These are phyloP conservation scores for Drosophila mimica DNA, from an alignment of 2,888 invertebrate genomes.

Conservation along the genomic window DNA sequence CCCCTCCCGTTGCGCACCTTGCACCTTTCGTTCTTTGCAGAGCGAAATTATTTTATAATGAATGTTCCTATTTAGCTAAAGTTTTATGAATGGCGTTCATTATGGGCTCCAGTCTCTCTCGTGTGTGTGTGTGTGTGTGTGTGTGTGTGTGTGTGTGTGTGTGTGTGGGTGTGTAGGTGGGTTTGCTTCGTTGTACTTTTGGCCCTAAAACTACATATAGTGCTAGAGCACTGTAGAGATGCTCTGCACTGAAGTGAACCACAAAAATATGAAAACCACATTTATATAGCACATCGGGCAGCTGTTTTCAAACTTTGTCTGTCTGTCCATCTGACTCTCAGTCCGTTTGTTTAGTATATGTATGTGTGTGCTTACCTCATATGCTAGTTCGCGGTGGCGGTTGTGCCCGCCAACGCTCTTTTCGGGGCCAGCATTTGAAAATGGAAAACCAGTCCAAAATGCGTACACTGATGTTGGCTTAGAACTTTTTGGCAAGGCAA, in stretches of 20 bases:
- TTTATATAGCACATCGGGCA: slow-evolving; percentile 77
- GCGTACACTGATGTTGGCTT: slow-evolving; percentile 59
- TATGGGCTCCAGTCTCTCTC: slow-evolving; percentile 35
- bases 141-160: neutral
- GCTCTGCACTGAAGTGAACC: slow-evolving; percentile 71
- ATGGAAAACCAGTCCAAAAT: slow-evolving; percentile 49
- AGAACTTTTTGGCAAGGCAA: slow-evolving; percentile 34
- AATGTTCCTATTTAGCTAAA: slow-evolving; percentile 79
- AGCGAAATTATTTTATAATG: slow-evolving; percentile 78
- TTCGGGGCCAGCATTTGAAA: slow-evolving; percentile 50
- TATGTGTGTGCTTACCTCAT: slow-evolving; percentile 47
- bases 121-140: neutral
- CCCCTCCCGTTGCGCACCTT: slow-evolving; percentile 17
- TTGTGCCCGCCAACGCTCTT: slow-evolving; percentile 54
- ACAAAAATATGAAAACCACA: slow-evolving; percentile 82
- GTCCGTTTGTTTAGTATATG: slow-evolving; percentile 17
- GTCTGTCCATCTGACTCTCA: slow-evolving; percentile 20
- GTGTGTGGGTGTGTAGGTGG: slow-evolving; percentile 13
- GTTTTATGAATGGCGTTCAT: slow-evolving; percentile 81
- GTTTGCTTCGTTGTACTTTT: slow-evolving; percentile 29
- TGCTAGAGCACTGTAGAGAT: slow-evolving; percentile 29
- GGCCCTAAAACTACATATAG: slow-evolving; percentile 44
- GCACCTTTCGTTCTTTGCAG: slow-evolving; percentile 45
- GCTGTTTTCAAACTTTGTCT: slow-evolving; percentile 76
- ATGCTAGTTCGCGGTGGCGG: slow-evolving; percentile 68